phyloP scores from a whole-genome alignment of 2,113 vertebrate genomes.

The Ariopsis seemanni region DNA sequence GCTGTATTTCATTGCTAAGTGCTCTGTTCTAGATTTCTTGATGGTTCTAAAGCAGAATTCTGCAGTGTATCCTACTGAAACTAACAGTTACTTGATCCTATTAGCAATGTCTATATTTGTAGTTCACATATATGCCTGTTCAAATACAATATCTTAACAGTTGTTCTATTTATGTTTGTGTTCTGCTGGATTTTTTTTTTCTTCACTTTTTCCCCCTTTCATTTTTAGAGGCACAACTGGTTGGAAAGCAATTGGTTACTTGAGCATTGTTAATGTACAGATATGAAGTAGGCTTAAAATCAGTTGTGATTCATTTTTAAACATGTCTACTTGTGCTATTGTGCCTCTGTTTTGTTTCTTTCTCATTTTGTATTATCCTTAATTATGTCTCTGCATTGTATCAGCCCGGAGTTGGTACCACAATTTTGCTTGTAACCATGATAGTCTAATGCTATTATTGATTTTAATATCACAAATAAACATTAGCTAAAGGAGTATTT shows the following conservation, averaged over 20 bases:
- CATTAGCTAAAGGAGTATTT: slow-evolving; percentile 68
- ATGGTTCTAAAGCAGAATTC: slow-evolving; percentile 73
- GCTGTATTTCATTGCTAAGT: slow-evolving; percentile 79
- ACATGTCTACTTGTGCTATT: slow-evolving; percentile 61
- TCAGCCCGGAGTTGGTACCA: slow-evolving; percentile 77
- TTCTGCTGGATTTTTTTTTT: slow-evolving; percentile 83
- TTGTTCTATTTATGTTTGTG: slow-evolving; percentile 93
- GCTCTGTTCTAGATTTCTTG: slow-evolving; percentile 76
- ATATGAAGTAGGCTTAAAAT: slow-evolving; percentile 51
- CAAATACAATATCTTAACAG: slow-evolving; percentile 91
- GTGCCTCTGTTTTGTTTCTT: slow-evolving; percentile 64
- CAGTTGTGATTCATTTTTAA: slow-evolving; percentile 48
- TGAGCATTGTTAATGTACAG: slow-evolving; percentile 58
- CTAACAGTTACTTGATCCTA: slow-evolving; percentile 87
- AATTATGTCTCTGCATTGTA: slow-evolving; percentile 70
- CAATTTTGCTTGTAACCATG: slow-evolving; percentile 79
- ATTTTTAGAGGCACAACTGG: slow-evolving; percentile 80
- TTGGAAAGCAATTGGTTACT: slow-evolving; percentile 64
- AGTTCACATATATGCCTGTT: slow-evolving; percentile 93
- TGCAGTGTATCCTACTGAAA: slow-evolving; percentile 86
- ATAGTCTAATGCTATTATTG: slow-evolving; percentile 79
- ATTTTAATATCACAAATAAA: slow-evolving; percentile 81
- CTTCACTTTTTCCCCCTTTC: slow-evolving; percentile 64
- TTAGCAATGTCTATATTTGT: slow-evolving; percentile 92
- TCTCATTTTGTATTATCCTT: slow-evolving; percentile 56